Conservation (phyloP, 1,140 invertebrate genomes). For the Paramacrobiotus metropolitanus region DNA sequence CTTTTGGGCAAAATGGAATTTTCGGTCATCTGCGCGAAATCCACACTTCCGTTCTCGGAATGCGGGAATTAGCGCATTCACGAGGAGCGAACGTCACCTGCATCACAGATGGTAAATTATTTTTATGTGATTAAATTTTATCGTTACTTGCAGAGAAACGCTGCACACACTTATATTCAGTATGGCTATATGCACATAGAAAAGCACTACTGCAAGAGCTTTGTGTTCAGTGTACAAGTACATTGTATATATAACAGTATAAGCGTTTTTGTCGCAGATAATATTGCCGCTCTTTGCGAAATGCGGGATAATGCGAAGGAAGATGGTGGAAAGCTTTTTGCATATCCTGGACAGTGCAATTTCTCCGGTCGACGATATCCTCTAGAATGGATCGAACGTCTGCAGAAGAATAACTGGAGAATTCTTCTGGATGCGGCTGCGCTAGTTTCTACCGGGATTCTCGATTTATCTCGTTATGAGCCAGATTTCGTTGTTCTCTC, state of each 20-base stretch:
- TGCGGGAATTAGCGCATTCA: slow-evolving; percentile 36
- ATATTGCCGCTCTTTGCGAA: no score
- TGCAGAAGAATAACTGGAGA: slow-evolving; percentile 46
- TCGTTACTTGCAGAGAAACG: no score
- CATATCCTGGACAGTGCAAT: slow-evolving; percentile 75
- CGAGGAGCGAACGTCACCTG: slow-evolving; percentile 15
- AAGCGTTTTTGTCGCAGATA: no score
- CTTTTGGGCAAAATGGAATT: slow-evolving; percentile 30
- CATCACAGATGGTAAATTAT: slow-evolving; percentile 14
- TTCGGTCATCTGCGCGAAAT: slow-evolving; percentile 69
- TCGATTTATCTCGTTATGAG: slow-evolving; percentile 43
- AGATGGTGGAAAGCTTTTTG: slow-evolving; percentile 42
- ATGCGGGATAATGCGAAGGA: no score
- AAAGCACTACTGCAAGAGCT: no score
- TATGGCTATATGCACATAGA: no score
- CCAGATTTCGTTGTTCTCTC: slow-evolving; percentile 77
- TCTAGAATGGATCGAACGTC: slow-evolving; percentile 38
- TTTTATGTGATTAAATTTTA: no score
- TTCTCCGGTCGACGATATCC: slow-evolving; percentile 73
- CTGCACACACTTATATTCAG: no score
- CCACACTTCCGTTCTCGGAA: slow-evolving; percentile 79
- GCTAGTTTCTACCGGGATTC: slow-evolving; percentile 45
- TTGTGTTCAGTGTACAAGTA: no score
- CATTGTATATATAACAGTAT: no score
- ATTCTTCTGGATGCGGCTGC: slow-evolving; percentile 63